Base-by-base conservation (phyloP, 2,113 vertebrate species). In the Forbesichthys papilliferus region DNA sequence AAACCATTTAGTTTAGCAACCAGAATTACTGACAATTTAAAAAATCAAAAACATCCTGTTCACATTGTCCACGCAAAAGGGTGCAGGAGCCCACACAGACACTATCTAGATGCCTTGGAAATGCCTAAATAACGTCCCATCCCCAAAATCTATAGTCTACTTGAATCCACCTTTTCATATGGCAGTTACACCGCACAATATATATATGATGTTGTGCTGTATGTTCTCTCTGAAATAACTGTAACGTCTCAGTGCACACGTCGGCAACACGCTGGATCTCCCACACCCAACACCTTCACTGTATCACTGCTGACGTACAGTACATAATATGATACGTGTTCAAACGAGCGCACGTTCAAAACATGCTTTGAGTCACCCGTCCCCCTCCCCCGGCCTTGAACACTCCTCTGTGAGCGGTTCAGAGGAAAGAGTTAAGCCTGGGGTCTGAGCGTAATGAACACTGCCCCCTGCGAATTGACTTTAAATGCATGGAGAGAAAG, bases 381-480 rank as follows among this genome's bases (percentile, higher is more conserved):
- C 34, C 68, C 66, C 42, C 11, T 47, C 16, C 13, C 52, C 52
- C 11, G 11, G 56, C 64, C 54, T 55, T 61, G 71, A 77, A 62
- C 66, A 58, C 75, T 66, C 64, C 66, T 72, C 63, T 59, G 64
- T 57, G 64, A 80, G 69, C 66, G 68, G 66, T 62, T 71, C 64
- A 68, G 36, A 85, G 79, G 79, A 81, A 82, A 86, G 83, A 86
- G 77, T 84, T 83, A 82, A 86, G 79, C 83, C 13, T 46, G 51
- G 66, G 75, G 78, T 81, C 75, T 60, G 59, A 74, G 67, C 74
- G 81, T 84, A 84, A 87, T 78, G 67, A 77, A 88, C 82, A 81
- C 81, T 82, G 80, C 77, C 84, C 83, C 68, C 64, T 16, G 82
- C 42, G 78, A 88, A 84, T 79, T 73, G 73, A 86, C 84, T 85